These are phyloP conservation scores for Phrynocephalus vlangalii DNA, from an alignment of 2,797 vertebrate genomes.

Conservation along the genomic window DNA sequence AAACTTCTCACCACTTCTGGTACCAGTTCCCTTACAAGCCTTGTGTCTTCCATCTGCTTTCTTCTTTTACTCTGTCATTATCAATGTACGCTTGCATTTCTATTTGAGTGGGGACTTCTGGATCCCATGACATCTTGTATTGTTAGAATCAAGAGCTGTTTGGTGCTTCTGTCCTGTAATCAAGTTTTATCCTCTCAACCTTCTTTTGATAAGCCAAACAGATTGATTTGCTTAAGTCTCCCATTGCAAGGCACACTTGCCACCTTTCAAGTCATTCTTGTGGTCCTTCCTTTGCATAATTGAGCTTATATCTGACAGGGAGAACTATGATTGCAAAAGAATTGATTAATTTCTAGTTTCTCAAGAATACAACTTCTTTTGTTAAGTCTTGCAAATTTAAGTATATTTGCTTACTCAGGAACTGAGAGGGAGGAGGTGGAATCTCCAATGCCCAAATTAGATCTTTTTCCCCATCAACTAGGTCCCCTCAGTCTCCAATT, in stretches of 20 bases:
- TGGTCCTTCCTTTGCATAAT: neutral
- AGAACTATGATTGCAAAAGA: neutral
- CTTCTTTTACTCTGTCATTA: neutral
- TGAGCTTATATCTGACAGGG: slow-evolving; percentile 2
- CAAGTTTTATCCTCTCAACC: slow-evolving; percentile 33
- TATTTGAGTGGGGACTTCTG: neutral
- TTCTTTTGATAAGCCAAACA: slow-evolving; percentile 29
- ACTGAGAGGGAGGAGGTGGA: too few species aligned
- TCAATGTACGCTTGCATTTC: neutral
- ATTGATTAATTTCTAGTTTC: too few species aligned
- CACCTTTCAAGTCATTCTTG: slow-evolving; percentile 15
- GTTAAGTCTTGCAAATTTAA: too few species aligned
- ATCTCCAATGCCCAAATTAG: too few species aligned
- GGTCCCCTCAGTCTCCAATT: too few species aligned
- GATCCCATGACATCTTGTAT: neutral
- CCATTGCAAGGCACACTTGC: slow-evolving; percentile 4
- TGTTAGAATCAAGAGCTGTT: slow-evolving; percentile 26
- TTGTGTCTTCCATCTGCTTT: neutral
- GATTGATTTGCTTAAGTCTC: slow-evolving; percentile 29
- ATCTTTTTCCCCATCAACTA: too few species aligned
- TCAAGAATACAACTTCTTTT: too few species aligned
- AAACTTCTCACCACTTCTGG: neutral
- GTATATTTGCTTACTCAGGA: too few species aligned
- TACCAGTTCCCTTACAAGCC: neutral
- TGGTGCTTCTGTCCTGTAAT: slow-evolving; percentile 20